phyloP scores from a whole-genome alignment of 1,140 invertebrate genomes.

The Euwallacea fornicatus region DNA sequence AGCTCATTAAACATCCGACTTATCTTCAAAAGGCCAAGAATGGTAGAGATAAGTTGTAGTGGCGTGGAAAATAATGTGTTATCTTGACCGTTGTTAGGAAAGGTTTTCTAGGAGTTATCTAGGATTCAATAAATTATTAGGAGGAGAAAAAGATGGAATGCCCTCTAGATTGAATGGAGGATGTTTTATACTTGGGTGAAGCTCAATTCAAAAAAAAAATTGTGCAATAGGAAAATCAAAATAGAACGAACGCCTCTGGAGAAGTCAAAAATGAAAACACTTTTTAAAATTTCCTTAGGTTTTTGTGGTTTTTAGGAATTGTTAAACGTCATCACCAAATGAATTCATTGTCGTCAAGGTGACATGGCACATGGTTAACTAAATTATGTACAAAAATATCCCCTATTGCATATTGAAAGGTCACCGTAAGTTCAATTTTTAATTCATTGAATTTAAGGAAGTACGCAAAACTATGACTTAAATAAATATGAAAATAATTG shows the following conservation, averaged over 20 bases:
- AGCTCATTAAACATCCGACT: conserved; percentile 7
- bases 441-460: too few relatives aligned
- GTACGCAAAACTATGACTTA: too few relatives aligned
- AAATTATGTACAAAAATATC: too few relatives aligned
- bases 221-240: not conserved
- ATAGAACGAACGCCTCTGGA: not conserved
- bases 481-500: too few relatives aligned
- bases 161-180: not conserved
- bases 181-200: not conserved
- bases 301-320: too few relatives aligned
- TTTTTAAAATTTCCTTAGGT: too few relatives aligned
- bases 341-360: too few relatives aligned
- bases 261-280: too few relatives aligned
- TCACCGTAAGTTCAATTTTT: too few relatives aligned
- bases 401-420: too few relatives aligned
- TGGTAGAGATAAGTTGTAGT: conserved; percentile 6
- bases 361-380: too few relatives aligned
- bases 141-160: not conserved
- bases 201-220: not conserved
- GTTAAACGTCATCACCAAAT: too few relatives aligned
- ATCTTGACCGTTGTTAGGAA: not conserved
- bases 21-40: conserved; percentile 13
- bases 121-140: conserved; percentile 9
- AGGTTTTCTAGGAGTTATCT: conserved; percentile 10
- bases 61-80: not conserved